phyloP scores from a whole-genome alignment of 2,888 invertebrate genomes.

The Andrena marginata region DNA sequence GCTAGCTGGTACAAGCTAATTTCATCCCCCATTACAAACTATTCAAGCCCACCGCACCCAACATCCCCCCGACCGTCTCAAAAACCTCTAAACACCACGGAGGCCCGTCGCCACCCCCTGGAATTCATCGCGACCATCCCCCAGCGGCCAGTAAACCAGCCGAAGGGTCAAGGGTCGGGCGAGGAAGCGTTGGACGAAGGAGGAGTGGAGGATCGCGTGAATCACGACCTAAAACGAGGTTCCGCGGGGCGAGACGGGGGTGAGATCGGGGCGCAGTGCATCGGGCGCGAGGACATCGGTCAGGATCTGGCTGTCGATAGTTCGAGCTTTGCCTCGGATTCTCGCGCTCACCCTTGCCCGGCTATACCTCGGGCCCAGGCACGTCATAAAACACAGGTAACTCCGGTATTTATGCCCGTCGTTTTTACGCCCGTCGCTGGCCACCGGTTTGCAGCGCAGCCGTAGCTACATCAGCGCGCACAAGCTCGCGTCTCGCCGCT shows the following conservation, averaged over 20 bases:
- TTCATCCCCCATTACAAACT: neutral
- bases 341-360: constrained; percentile 66
- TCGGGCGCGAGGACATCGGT: constrained; percentile 79
- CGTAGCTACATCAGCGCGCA: constrained; percentile 51
- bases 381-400: constrained; percentile 84
- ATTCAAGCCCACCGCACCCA: neutral
- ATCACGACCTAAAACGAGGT: constrained; percentile 42
- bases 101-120: neutral
- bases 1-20: neutral
- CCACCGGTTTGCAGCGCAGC: constrained; percentile 57
- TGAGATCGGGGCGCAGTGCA: constrained; percentile 44
- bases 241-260: neutral
- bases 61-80: neutral
- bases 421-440: constrained; percentile 76
- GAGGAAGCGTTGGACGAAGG: neutral
- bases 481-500: constrained; percentile 63
- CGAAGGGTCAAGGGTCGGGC: constrained; percentile 26
- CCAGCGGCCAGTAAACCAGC: constrained; percentile 19
- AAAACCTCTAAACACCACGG: constrained; percentile 6
- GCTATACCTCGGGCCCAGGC: constrained; percentile 64
- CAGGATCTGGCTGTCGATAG: constrained; percentile 84
- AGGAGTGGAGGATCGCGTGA: constrained; percentile 31
- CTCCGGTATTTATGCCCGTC: constrained; percentile 84
- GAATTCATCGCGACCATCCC: constrained; percentile 2
- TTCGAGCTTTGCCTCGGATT: constrained; percentile 75